Evolutionary conservation across 64 coral and sea anemone species (phyloP).

Genomic region (Catalaphyllia jardinei): DNA sequence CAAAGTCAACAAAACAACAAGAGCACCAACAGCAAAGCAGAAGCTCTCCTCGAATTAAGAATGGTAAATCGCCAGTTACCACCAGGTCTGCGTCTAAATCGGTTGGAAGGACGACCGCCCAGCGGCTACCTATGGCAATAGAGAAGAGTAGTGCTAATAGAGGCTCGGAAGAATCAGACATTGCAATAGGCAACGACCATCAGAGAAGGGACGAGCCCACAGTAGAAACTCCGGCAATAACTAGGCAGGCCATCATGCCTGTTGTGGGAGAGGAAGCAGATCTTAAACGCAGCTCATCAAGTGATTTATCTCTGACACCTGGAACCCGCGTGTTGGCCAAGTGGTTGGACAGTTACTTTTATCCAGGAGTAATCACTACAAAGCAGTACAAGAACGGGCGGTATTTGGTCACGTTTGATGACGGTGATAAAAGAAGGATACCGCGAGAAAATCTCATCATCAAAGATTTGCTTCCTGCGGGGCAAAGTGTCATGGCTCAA

Average conservation of each 20-base stretch:
- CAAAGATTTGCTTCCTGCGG: constrained; percentile 58
- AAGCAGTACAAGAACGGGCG: constrained; percentile 61
- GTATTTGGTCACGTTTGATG: constrained; percentile 75
- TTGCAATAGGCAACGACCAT: neutral
- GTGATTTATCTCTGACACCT: neutral
- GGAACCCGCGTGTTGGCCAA: constrained; percentile 76
- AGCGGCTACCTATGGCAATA: neutral
- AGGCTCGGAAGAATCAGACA: neutral
- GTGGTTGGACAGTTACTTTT: constrained; percentile 76
- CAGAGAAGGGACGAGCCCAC: neutral
- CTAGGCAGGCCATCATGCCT: constrained; percentile 12
- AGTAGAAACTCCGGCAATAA: neutral
- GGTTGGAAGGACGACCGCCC: neutral
- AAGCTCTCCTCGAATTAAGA: constrained; percentile 24
- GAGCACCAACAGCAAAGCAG: neutral
- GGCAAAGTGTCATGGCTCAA: constrained; percentile 78
- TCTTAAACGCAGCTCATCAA: constrained; percentile 29
- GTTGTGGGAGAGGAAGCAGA: neutral
- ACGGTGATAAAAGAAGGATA: constrained; percentile 78
- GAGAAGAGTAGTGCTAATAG: neutral
- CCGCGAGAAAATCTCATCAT: constrained; percentile 70
- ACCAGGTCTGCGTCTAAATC: neutral
- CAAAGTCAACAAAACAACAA: neutral
- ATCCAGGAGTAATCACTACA: constrained; percentile 62
- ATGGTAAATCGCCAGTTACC: neutral